phyloP scores from a whole-genome alignment of 2,113 vertebrate species.

The Dipodomys merriami region DNA sequence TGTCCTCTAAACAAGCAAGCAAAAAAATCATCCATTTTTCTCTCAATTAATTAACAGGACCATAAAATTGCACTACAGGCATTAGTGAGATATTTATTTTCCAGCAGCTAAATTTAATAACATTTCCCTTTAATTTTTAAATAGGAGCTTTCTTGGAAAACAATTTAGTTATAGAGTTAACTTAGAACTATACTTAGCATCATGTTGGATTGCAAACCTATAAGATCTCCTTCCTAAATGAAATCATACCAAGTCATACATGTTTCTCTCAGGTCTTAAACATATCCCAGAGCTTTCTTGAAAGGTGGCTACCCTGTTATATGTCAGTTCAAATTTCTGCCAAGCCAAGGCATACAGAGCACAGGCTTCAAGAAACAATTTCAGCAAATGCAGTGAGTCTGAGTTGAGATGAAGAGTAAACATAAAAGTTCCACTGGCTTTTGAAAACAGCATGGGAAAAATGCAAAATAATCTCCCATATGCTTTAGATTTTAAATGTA shows the following conservation, averaged over 20 bases:
- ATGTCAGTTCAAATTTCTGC: not conserved
- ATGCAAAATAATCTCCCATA: not conserved
- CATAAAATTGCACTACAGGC: not conserved
- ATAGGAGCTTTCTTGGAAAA: not conserved
- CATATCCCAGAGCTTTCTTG: not conserved
- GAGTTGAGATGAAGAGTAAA: too few relatives aligned
- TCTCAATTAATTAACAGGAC: not conserved
- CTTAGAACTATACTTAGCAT: not conserved
- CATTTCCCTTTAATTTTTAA: conserved; percentile 29
- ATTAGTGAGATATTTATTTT: not conserved
- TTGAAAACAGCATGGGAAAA: not conserved
- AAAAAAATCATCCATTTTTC: not conserved
- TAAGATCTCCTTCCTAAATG: not conserved
- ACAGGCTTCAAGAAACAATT: not conserved
- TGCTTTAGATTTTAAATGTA: not conserved
- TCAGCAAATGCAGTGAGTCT: not conserved
- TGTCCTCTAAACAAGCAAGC: not conserved
- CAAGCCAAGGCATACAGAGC: not conserved
- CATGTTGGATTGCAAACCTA: not conserved
- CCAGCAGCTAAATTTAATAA: not conserved
- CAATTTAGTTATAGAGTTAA: not conserved
- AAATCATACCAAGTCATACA: not conserved
- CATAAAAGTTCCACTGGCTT: not conserved
- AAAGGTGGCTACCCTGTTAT: not conserved
- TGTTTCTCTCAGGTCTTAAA: not conserved